phyloP scores from a whole-genome alignment of 2,113 vertebrate genomes.

The Melanerpes aurifrons region DNA sequence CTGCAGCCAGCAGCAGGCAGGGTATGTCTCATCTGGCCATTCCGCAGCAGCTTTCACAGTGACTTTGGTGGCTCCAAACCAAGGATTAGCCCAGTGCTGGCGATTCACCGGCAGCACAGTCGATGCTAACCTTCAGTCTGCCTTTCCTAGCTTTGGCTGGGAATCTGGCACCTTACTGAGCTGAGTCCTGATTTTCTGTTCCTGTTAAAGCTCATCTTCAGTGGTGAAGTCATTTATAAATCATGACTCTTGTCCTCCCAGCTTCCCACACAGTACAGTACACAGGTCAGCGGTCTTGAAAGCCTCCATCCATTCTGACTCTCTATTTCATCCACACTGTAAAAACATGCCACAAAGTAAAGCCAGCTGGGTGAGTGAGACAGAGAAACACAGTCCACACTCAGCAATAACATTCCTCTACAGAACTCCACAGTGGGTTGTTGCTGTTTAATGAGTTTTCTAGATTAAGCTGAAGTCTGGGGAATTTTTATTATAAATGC shows the following conservation, averaged over 20 bases:
- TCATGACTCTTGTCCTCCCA: neutral
- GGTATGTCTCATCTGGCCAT: rapidly evolving
- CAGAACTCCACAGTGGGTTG: conserved; percentile 50
- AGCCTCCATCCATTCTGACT: neutral
- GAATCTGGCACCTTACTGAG: neutral
- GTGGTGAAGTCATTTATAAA: neutral
- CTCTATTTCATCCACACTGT: neutral
- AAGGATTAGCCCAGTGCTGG: rapidly evolving
- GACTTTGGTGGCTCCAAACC: rapidly evolving
- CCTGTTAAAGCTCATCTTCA: neutral
- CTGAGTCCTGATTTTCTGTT: neutral
- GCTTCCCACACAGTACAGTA: rapidly evolving
- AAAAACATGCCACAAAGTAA: neutral
- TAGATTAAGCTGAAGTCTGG: conserved; percentile 65
- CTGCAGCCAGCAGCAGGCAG: neutral
- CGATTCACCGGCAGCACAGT: rapidly evolving
- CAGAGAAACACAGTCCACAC: conserved; percentile 51
- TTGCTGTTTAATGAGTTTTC: conserved; percentile 67
- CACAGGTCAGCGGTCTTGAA: neutral
- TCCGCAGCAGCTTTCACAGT: neutral
- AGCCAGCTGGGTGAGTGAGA: conserved; percentile 34
- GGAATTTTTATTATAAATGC: conserved; percentile 63
- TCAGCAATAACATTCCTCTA: conserved; percentile 51
- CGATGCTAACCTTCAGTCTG: neutral
- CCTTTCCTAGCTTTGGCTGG: neutral